Evolutionary conservation across 1,140 invertebrate species (phyloP), one percentile per base, ranked within the genome.

Genomic region (Neuroterus valhalla): DNA sequence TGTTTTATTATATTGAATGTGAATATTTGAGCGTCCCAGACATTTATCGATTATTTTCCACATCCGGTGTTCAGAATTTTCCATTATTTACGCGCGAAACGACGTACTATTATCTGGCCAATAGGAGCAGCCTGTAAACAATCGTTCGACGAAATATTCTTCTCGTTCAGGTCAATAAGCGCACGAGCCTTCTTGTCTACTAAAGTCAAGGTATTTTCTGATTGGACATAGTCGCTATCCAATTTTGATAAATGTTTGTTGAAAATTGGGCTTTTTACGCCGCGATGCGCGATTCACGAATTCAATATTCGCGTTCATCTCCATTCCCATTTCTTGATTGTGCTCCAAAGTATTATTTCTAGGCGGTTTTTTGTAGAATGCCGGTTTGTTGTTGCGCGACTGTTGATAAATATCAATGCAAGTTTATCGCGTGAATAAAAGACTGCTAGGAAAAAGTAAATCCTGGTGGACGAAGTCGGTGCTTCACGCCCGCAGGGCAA

Each of bases 351-450:
- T 21, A 10, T 43, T 14, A 43, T 77, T 77, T 62, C 15, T 67
- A 50, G 23, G n/a, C 26, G 15, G 21, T 77, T 77, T 71, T 66
- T 62, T 69, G 68, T 77, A 70, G 55, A 66, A 76, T 50, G 45
- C 55, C 50, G 43, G n/a, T 70, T 71, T 43, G 23, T 74, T 74
- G 68, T 50, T 66, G 19, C 11, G 21, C 31, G 66, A 42, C 45
- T 52, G 21, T 31, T 5, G 19, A n/a, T 11, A 21, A 44, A 10
- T 21, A 44, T 4, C 0, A 21, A 68, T 15, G 46, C 19, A 15
- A 52, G 31, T 46, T 68, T n/a, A 14, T 19, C n/a, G 19, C 11
- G 50, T 1, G 14, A 74, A 26, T 17, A 23, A 17, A 31, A 12
- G n/a, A 66, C 17, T 26, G 46, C n/a, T 38, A 62, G 46, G 17